Conservation (phyloP, 2,797 vertebrate species). For the Darevskia nairensis region DNA sequence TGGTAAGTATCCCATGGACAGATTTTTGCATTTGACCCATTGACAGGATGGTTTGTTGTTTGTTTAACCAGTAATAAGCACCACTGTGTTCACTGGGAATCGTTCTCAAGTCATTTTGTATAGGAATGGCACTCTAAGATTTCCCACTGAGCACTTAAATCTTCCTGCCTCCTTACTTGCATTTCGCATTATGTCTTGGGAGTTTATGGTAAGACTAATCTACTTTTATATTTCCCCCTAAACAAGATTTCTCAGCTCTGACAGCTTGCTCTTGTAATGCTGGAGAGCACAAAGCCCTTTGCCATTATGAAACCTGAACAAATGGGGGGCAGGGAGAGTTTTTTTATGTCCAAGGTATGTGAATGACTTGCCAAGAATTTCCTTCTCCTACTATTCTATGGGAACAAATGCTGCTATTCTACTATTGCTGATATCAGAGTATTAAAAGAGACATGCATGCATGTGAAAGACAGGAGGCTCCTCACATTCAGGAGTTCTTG, state of each 20-base stretch:
- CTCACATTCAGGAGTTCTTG: background rate
- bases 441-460: background rate
- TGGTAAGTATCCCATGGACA: constrained; percentile 82
- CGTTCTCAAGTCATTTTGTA: background rate
- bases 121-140: constrained; percentile 5
- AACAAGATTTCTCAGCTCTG: too few species aligned
- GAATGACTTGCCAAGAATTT: constrained; percentile 18
- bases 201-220: constrained; percentile 53
- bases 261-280: constrained; percentile 45
- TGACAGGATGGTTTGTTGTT: background rate
- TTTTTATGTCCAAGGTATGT: background rate
- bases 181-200: constrained; percentile 34
- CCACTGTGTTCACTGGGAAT: too few species aligned
- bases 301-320: constrained; percentile 10
- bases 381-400: background rate
- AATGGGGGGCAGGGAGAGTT: constrained; percentile 1
- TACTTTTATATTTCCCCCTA: constrained; percentile 49
- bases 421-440: background rate
- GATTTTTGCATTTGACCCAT: background rate
- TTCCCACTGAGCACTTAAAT: constrained; percentile 39
- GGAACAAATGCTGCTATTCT: background rate
- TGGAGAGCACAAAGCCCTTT: constrained; percentile 41
- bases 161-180: constrained; percentile 37
- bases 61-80: background rate
- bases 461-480: background rate